These are phyloP conservation scores for Cardiocondyla obscurior DNA, from an alignment of 1,140 invertebrate species.

Conservation along the genomic window DNA sequence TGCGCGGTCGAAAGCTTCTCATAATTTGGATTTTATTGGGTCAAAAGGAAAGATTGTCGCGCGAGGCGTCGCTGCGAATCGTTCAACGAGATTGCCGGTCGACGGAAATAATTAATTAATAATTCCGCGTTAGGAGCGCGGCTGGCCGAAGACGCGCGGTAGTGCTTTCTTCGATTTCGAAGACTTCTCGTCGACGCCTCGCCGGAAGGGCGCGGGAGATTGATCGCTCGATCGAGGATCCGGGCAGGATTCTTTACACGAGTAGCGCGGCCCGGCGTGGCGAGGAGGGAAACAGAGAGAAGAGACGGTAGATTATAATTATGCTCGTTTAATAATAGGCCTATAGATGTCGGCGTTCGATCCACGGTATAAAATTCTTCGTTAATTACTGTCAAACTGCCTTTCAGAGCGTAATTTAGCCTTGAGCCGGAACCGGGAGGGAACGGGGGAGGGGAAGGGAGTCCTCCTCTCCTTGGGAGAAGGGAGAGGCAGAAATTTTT, in stretches of 20 bases:
- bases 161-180: slow-evolving; percentile 22
- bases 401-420: slow-evolving; percentile 69
- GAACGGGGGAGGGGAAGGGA: neutral
- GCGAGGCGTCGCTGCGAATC: neutral
- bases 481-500: slow-evolving; percentile 58
- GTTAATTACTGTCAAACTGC: slow-evolving; percentile 73
- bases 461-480: neutral
- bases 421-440: slow-evolving; percentile 34
- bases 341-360: slow-evolving; percentile 65
- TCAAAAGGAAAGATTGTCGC: neutral
- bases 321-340: slow-evolving; percentile 68
- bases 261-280: slow-evolving; percentile 1
- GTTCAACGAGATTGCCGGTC: neutral
- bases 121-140: neutral
- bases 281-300: slow-evolving; percentile 10
- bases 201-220: neutral
- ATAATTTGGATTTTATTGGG: neutral
- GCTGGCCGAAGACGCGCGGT: neutral
- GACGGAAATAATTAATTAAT: neutral
- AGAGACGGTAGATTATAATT: slow-evolving; percentile 59
- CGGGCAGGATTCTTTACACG: slow-evolving; percentile 31
- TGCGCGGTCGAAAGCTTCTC: neutral
- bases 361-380: slow-evolving; percentile 65
- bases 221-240: slow-evolving; percentile 26
- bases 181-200: neutral